Evolutionary conservation across 2,797 vertebrate species (phyloP).

Genomic region (Tamandua tetradactyla): DNA sequence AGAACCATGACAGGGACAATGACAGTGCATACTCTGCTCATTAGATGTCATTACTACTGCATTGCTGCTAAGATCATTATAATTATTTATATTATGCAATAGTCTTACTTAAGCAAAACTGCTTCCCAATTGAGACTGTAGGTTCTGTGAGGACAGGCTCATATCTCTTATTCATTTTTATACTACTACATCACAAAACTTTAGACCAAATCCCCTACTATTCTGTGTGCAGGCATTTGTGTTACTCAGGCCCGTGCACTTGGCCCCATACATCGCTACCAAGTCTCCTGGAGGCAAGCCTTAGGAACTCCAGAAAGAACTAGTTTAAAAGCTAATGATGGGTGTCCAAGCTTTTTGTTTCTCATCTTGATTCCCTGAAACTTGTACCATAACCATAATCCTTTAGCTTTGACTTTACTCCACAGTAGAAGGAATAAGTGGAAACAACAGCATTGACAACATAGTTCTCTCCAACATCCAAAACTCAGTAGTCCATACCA

Average conservation of each 20-base stretch:
- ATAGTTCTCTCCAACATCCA: not conserved
- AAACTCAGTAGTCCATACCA: not conserved
- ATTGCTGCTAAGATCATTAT: not conserved
- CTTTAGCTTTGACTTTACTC: not conserved
- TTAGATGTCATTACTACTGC: fast-evolving
- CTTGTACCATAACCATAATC: too few relatives aligned
- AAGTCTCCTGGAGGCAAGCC: not conserved
- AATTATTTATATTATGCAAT: not conserved
- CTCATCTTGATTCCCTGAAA: not conserved
- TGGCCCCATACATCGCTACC: not conserved
- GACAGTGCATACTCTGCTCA: not conserved
- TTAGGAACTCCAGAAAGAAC: not conserved
- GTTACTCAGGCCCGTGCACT: not conserved
- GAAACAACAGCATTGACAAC: not conserved
- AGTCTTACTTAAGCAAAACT: not conserved
- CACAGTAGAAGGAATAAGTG: not conserved
- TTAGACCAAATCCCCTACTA: not conserved
- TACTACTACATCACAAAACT: not conserved
- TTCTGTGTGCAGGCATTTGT: too few relatives aligned
- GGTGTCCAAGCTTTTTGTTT: not conserved
- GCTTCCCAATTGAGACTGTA: not conserved
- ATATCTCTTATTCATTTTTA: not conserved
- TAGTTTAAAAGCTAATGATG: not conserved
- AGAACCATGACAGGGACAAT: not conserved
- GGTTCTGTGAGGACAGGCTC: not conserved